Conservation (phyloP, 2,888 invertebrate genomes). For the Nomada lathburiana region DNA sequence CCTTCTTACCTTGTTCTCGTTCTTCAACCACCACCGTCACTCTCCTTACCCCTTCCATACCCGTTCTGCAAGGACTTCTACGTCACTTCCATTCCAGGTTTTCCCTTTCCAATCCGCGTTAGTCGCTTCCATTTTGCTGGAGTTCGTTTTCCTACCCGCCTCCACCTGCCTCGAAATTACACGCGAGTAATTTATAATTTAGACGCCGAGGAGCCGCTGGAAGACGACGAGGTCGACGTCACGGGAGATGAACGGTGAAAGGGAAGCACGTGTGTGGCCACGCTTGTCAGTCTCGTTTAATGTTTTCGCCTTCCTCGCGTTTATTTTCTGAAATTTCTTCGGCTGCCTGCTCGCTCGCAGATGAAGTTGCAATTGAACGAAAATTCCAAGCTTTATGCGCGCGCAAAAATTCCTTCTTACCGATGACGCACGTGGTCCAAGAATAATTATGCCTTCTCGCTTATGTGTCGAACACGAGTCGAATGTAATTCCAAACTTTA, state of each 20-base stretch:
- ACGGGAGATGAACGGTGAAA: slow-evolving; percentile 19
- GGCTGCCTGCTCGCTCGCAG: neutral
- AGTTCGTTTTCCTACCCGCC: slow-evolving; percentile 46
- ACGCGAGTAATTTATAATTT: slow-evolving; percentile 76
- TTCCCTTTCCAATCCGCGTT: slow-evolving; percentile 56
- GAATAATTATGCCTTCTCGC: slow-evolving; percentile 40
- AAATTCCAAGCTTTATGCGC: slow-evolving; percentile 17
- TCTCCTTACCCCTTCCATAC: neutral
- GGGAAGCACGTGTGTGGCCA: slow-evolving; percentile 20
- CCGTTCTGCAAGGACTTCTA: slow-evolving; percentile 51
- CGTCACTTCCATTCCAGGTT: slow-evolving; percentile 66
- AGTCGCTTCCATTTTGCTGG: slow-evolving; percentile 62
- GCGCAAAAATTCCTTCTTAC: slow-evolving; percentile 17
- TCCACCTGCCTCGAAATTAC: slow-evolving; percentile 65
- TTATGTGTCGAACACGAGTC: slow-evolving; percentile 33
- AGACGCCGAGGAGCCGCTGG: slow-evolving; percentile 46
- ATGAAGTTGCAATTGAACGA: neutral
- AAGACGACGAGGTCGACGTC: slow-evolving; percentile 17
- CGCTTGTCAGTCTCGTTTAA: slow-evolving; percentile 42
- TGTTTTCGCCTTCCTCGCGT: neutral
- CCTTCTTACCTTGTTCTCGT: slow-evolving; percentile 17
- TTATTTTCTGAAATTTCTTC: slow-evolving; percentile 30
- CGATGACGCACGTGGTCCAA: slow-evolving; percentile 14
- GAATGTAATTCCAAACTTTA: slow-evolving; percentile 54
- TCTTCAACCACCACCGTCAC: slow-evolving; percentile 24